These are phyloP conservation scores for Oithona nana DNA, from an alignment of 2,888 invertebrate genomes.

Conservation along the genomic window DNA sequence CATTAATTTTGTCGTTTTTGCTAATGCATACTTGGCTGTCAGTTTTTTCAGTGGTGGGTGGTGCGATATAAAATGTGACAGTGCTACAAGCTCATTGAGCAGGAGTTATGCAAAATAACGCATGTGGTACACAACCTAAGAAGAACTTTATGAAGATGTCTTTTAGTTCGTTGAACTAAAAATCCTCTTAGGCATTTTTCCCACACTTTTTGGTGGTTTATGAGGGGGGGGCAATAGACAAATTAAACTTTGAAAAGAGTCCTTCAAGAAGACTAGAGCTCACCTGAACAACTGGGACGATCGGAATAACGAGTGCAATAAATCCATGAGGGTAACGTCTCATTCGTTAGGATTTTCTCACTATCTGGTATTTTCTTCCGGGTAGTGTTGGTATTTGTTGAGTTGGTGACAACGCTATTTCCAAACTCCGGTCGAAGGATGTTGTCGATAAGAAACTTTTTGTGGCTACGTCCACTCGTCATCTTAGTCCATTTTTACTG, in stretches of 20 bases:
- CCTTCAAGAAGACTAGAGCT: neutral
- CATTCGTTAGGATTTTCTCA: slow-evolving; percentile 3
- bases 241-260: neutral
- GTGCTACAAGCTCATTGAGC: neutral
- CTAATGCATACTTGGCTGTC: too few species aligned
- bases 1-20: too few species aligned
- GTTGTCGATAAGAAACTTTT: slow-evolving; percentile 22
- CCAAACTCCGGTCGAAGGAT: slow-evolving; percentile 23
- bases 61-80: too few species aligned
- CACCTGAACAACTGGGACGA: slow-evolving; percentile 29
- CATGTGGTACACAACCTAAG: neutral
- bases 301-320: slow-evolving; percentile 78
- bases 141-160: neutral
- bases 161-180: neutral
- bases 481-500: neutral
- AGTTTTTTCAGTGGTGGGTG: too few species aligned
- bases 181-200: neutral
- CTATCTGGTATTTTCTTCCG: neutral
- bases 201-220: neutral
- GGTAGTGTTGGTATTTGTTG: slow-evolving; percentile 3
- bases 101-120: neutral
- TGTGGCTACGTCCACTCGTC: neutral
- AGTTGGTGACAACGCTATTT: neutral
- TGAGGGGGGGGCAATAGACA: neutral
- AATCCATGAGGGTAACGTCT: slow-evolving; percentile 79